Base-by-base conservation (phyloP, 2,888 invertebrate genomes). In the Cephonodes hylas region DNA sequence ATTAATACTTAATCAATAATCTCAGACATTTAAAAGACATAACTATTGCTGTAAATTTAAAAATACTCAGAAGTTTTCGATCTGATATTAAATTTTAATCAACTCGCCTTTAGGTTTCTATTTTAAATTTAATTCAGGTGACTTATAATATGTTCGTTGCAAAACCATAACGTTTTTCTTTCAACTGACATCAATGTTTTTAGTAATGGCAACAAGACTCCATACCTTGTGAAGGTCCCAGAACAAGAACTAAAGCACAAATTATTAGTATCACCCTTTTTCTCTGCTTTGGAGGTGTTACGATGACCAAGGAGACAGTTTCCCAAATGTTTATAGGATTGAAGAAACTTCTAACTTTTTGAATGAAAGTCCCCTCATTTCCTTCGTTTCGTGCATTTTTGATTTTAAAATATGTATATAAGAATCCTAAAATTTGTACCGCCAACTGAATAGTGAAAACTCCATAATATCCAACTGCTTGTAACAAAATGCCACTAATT, bases 401-500 rank as follows among this genome's bases (percentile, higher is more conserved):
- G 45, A 93, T 81, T 68, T 83, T 82, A 25, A 84, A 82, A 25
- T 66, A 81, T 3, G 87, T 87, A 61, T 93, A 82, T 15, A 89
- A 58, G 27, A 92, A 84, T 58, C 84, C 93, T 53, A 86, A 63
- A 0, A 79, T 58, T 60, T 89, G 91, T 15, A 93, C 67, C 3
- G 64, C 66, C 4, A 88, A 69, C 31, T 80, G 80, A 1, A 89
- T 81, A 0, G 83, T 75, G 65, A 93, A 93, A 65, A 92, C 81
- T 23, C 91, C 93, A 61, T 89, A 91, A 67, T 88, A 93, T 3
- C 93, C 93, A 13, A 90, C 74, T 34, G 77, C 75, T 73, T 89
- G 82, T 38, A 91, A 91, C 59, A 93, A 75, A 48, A 93, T 77
- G 13, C 94, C 94, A 77, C 93, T 93, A 38, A 94, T 78, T 20